These are phyloP conservation scores for Leucosticte australis DNA, from an alignment of 2,113 vertebrate species.

Conservation along the genomic window DNA sequence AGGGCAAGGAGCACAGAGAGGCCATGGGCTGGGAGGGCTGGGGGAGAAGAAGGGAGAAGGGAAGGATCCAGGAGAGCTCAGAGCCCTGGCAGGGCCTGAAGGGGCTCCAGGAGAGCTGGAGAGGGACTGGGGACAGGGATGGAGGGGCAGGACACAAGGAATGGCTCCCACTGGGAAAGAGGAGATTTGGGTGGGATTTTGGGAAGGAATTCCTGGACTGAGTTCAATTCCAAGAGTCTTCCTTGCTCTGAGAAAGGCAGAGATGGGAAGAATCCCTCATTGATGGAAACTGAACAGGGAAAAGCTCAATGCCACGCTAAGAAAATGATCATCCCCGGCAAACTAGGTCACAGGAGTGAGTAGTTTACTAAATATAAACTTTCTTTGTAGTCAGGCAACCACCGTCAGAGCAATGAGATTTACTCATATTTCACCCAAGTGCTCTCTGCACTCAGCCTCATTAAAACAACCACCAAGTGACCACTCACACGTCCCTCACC, in stretches of 20 bases:
- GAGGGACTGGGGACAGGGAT: background rate
- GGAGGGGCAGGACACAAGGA: background rate
- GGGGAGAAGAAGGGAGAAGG: background rate
- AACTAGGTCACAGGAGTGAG: background rate
- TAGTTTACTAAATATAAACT: background rate
- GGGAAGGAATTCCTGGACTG: background rate
- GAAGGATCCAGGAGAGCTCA: accelerated
- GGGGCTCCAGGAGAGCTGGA: background rate
- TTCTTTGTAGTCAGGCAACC: background rate
- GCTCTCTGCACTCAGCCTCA: background rate
- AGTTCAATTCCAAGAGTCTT: background rate
- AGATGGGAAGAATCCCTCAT: background rate
- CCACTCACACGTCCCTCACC: background rate
- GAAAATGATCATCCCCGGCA: background rate
- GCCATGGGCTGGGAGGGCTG: background rate
- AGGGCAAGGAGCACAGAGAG: background rate
- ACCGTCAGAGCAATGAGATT: background rate
- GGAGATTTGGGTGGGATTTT: background rate
- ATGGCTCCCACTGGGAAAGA: background rate
- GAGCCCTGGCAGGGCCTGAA: accelerated
- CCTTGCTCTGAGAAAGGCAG: background rate
- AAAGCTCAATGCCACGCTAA: background rate
- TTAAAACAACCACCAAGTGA: background rate
- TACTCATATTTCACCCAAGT: background rate
- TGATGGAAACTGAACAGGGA: background rate